Evolutionary conservation across 2,113 vertebrate genomes (phyloP).

Genomic region (Henicopernis longicauda): DNA sequence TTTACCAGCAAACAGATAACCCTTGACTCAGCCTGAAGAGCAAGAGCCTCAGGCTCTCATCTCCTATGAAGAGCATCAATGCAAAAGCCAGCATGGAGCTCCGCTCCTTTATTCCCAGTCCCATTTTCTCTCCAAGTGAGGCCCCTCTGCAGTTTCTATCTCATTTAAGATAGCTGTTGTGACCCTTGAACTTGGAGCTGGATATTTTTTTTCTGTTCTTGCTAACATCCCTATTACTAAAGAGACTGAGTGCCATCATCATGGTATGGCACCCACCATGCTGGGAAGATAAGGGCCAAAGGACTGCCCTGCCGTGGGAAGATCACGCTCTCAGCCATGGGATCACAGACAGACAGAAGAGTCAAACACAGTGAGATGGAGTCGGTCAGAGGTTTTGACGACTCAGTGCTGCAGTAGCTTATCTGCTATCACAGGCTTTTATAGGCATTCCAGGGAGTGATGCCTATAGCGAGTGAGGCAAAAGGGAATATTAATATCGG

Average conservation of each 20-base stretch:
- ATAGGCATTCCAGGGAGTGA: background rate
- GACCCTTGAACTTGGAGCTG: background rate
- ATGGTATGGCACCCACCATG: background rate
- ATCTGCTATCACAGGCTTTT: background rate
- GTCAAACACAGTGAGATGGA: background rate
- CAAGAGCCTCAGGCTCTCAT: background rate
- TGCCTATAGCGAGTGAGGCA: background rate
- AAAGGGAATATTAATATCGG: background rate
- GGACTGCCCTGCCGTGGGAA: background rate
- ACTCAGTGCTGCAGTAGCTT: background rate
- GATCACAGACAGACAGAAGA: background rate
- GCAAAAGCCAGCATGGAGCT: background rate
- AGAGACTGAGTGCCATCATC: background rate
- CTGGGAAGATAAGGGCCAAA: background rate
- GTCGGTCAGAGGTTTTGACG: background rate
- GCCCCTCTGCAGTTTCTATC: background rate
- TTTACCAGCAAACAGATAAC: background rate
- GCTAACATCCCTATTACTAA: background rate
- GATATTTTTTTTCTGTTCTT: background rate
- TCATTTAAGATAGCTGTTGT: background rate
- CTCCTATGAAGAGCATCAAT: background rate
- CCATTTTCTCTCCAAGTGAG: accelerated
- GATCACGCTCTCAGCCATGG: background rate
- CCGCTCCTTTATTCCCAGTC: background rate
- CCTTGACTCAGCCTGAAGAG: background rate